Evolutionary conservation across 2,113 vertebrate genomes (phyloP).

Genomic region (Cololabis saira): DNA sequence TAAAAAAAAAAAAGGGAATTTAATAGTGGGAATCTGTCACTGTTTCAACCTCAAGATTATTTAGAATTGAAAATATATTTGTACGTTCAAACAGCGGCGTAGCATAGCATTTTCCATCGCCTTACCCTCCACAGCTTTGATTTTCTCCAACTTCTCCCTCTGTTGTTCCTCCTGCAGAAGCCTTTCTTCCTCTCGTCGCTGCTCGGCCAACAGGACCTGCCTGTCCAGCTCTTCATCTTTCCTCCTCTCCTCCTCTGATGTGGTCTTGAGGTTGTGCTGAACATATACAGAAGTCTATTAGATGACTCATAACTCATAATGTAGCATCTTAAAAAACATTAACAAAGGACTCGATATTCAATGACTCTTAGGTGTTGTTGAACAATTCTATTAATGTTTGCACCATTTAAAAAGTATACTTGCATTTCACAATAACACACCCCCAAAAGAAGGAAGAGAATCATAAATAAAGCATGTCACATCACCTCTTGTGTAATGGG

Average conservation of each 20-base stretch:
- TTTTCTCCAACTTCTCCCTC: conserved; percentile 89
- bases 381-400: not conserved
- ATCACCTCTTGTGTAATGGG: conserved; percentile 81
- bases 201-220: conserved; percentile 90
- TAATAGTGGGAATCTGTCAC: not conserved
- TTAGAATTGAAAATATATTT: too few relatives aligned
- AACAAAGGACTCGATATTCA: not conserved
- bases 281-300: conserved; percentile 19
- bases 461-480: not conserved
- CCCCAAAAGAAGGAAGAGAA: too few relatives aligned
- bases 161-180: conserved; percentile 91
- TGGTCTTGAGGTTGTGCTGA: conserved; percentile 79
- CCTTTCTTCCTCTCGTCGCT: conserved; percentile 92
- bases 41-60: not conserved
- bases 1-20: too few relatives aligned
- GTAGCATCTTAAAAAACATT: not conserved
- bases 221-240: conserved; percentile 92
- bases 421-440: too few relatives aligned
- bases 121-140: conserved; percentile 95
- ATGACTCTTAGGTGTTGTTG: too few relatives aligned
- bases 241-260: conserved; percentile 83
- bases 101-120: conserved; percentile 45
- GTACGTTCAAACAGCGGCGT: too few relatives aligned
- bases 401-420: too few relatives aligned
- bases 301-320: not conserved